Percentiles rank a stretch among this genome's conserved stretches.
phyloP scores from a whole-genome alignment of 2,888 invertebrate genomes.

The Helleia helle region DNA sequence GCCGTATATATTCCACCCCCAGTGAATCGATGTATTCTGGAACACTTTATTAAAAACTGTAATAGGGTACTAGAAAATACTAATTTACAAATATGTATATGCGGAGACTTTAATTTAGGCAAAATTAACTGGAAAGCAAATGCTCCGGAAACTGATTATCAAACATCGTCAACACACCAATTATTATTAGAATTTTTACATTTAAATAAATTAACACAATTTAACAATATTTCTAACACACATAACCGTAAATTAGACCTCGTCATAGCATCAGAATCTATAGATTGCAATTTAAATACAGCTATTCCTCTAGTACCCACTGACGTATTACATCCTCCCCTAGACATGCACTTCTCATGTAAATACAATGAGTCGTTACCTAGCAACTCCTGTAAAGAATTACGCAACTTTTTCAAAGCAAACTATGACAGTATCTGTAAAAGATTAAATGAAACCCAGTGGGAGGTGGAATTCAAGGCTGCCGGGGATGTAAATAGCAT shows the following conservation, averaged over 20 bases:
- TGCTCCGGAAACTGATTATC: too few species aligned
- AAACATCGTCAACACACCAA: neutral
- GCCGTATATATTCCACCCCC: too few species aligned
- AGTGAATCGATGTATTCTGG: too few species aligned
- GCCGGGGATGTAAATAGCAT: too few species aligned
- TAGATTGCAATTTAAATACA: neutral
- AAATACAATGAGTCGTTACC: neutral
- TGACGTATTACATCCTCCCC: slow-evolving; percentile 1
- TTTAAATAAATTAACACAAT: neutral
- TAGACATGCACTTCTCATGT: neutral
- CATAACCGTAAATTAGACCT: neutral
- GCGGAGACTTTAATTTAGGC: too few species aligned
- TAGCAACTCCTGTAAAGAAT: neutral
- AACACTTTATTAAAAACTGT: too few species aligned
- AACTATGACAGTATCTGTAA: too few species aligned
- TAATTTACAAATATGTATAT: too few species aligned
- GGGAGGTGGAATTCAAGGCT: too few species aligned
- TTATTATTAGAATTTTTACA: neutral
- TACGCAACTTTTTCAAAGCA: neutral
- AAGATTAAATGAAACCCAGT: too few species aligned
- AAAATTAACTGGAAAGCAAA: too few species aligned
- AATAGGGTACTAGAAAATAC: too few species aligned
- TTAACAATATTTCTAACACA: neutral
- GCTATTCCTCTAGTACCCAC: neutral
- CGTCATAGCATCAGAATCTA: neutral